phyloP scores from a whole-genome alignment of 2,888 invertebrate genomes.

The Elysia crispata region DNA sequence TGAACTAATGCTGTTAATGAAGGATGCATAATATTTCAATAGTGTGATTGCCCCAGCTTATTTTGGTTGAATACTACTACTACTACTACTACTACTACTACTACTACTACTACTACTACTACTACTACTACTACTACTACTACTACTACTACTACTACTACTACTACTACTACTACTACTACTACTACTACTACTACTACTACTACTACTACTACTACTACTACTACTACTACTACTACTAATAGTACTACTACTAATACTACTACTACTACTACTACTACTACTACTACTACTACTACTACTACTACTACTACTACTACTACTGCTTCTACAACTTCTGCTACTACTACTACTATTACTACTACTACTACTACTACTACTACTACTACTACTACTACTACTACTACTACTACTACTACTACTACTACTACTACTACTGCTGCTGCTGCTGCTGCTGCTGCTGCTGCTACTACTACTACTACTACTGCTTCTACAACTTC shows the following conservation, averaged over 20 bases:
- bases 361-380: slow-evolving; percentile 9
- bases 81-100: neutral
- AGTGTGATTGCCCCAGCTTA: too few species aligned
- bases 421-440: too few species aligned
- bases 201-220: slow-evolving; percentile 15
- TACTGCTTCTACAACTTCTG: too few species aligned
- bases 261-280: neutral
- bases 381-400: slow-evolving; percentile 16
- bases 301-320: too few species aligned
- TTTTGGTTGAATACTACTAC: neutral
- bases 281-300: slow-evolving; percentile 19
- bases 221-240: neutral
- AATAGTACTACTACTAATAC: neutral
- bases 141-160: neutral
- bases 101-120: neutral
- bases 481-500: too few species aligned
- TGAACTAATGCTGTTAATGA: too few species aligned
- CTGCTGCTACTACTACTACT: too few species aligned
- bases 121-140: neutral
- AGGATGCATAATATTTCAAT: too few species aligned
- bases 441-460: slow-evolving; percentile 3
- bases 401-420: slow-evolving; percentile 28
- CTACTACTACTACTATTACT: too few species aligned
- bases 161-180: slow-evolving; percentile 7
- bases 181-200: slow-evolving; percentile 21